Base-by-base conservation (phyloP, 2,113 vertebrate species). In the Hippocampus abdominalis region DNA sequence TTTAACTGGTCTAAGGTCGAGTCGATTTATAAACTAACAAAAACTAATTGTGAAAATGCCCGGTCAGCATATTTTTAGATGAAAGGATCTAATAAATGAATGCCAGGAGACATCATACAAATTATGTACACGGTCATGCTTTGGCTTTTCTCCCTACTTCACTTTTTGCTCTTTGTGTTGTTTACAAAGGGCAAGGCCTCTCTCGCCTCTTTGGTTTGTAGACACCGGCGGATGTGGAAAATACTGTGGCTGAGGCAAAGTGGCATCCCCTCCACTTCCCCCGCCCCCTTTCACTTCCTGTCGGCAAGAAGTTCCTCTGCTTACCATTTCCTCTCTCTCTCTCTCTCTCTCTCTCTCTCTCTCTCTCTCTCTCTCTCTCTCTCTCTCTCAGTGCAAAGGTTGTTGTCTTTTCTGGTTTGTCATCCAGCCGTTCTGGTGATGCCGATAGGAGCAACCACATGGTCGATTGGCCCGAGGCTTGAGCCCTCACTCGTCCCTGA, bases 231-330 rank as follows among this genome's bases (percentile, higher is more conserved):
- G 89, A 92, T 84, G 84, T 93, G 90, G 92, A 93, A 93, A 93
- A 91, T 93, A 90, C 90, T 92, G 92, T 86, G 82, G 87, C 87
- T 84, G 80, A 91, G 85, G 86, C 84, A 16, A 83, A 88, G 83
- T 82, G 84, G 86, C 88, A 87, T 76, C 84, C 84, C 86, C 77
- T 84, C 32, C 32, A 8, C 51, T 1, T 7, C 57, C 1, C 57
- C 15, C 27, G 11, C 15, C 63, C 13, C 63, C 42, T 90, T 86
- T 86, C 80, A 91, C 94, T 95, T 95, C 94, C 93, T 95, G 92
- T 93, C 93, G 93, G 87, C 85, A 88, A 84, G 91, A 91, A 82
- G 82, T 95, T 96, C 93, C 93, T 94, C 89, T 86, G 81, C 92
- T 92, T 91, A 92, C 93, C 84, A 87, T 92, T 94, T 94, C 92